Evolutionary conservation across 2,888 invertebrate genomes (phyloP).

Genomic region (Arge pagana): DNA sequence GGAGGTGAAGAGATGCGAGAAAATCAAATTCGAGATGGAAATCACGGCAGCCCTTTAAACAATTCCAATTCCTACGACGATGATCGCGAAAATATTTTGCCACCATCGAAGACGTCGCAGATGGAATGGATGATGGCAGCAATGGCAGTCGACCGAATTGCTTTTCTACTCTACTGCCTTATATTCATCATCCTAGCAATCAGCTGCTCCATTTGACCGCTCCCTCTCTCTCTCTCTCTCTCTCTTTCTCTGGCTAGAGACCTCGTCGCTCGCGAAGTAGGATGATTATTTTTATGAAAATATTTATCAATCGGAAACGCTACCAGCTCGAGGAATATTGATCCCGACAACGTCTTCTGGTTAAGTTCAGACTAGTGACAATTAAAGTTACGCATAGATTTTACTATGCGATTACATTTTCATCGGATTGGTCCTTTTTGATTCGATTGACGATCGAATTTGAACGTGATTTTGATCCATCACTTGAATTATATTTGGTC

Average conservation of each 20-base stretch:
- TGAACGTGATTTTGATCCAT: too few species aligned
- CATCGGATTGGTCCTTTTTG: too few species aligned
- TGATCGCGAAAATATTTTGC: slow-evolving; percentile 42
- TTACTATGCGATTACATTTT: too few species aligned
- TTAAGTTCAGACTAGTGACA: too few species aligned
- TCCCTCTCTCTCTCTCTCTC: too few species aligned
- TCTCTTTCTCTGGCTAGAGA: too few species aligned
- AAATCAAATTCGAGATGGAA: slow-evolving; percentile 31
- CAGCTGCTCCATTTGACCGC: slow-evolving; percentile 58
- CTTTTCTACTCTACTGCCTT: slow-evolving; percentile 64
- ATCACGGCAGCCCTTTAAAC: slow-evolving; percentile 22
- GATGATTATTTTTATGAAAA: slow-evolving; percentile 2
- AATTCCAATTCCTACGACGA: slow-evolving; percentile 39
- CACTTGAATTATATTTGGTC: too few species aligned
- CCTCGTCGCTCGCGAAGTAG: slow-evolving; percentile 15
- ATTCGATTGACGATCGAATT: too few species aligned
- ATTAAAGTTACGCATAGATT: too few species aligned
- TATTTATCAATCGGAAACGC: too few species aligned
- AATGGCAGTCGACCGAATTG: slow-evolving; percentile 66
- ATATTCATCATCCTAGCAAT: slow-evolving; percentile 62
- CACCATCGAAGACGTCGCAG: slow-evolving; percentile 52
- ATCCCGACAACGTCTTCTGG: too few species aligned
- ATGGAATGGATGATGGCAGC: slow-evolving; percentile 70
- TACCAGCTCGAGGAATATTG: too few species aligned
- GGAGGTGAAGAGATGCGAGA: slow-evolving; percentile 46